Conservation (phyloP, 2,797 vertebrate genomes). For the Leontopithecus rosalia region DNA sequence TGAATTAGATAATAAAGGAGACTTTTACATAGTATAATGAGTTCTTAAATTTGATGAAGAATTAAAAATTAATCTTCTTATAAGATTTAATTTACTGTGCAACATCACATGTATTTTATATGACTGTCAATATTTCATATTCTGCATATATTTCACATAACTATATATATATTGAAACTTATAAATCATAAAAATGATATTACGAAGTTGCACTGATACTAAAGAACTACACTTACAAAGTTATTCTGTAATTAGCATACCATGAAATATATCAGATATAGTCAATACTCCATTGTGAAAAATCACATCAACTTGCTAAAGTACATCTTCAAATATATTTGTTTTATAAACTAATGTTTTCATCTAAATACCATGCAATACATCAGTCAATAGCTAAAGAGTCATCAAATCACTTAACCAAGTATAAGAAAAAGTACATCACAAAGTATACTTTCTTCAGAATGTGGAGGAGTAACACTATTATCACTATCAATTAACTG, state of each 20-base stretch:
- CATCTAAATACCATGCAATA: neutral
- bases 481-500: neutral
- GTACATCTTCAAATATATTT: neutral
- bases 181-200: neutral
- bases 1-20: conserved; percentile 29
- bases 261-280: neutral
- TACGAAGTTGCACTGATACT: neutral
- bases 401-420: neutral
- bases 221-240: neutral
- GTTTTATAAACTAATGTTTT: neutral
- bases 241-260: neutral
- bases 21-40: neutral
- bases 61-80: neutral
- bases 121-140: neutral
- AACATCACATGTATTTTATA: neutral
- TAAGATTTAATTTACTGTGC: neutral
- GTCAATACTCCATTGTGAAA: neutral
- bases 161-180: neutral
- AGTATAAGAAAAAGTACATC: neutral
- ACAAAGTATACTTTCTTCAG: neutral
- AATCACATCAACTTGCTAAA: neutral
- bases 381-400: neutral
- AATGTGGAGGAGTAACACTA: neutral
- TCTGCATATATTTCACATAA: neutral
- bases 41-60: neutral